These are phyloP conservation scores for Rallus limicola DNA, from an alignment of 2,113 vertebrate genomes.

Conservation along the genomic window DNA sequence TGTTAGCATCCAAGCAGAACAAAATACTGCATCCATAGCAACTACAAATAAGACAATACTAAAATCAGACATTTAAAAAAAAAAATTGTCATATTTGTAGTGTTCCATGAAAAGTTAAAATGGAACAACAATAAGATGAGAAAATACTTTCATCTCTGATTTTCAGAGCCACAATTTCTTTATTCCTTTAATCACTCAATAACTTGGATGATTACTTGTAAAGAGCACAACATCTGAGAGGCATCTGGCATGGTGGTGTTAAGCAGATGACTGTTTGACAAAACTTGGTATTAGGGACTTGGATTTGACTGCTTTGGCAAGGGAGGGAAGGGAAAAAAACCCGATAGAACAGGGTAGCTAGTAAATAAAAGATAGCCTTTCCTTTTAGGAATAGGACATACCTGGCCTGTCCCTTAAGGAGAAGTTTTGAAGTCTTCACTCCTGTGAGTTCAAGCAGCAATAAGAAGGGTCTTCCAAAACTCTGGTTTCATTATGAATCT, in stretches of 20 bases:
- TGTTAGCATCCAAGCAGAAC: background rate
- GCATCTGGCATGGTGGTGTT: background rate
- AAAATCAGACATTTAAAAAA: background rate
- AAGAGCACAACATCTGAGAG: background rate
- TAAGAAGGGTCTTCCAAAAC: background rate
- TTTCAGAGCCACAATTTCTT: background rate
- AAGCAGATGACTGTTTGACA: background rate
- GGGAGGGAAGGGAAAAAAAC: background rate
- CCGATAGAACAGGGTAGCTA: background rate
- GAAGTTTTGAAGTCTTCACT: background rate
- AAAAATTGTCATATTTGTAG: background rate
- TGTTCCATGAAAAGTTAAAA: background rate
- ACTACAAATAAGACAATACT: conserved; percentile 10
- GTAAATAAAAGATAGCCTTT: background rate
- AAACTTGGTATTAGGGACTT: background rate
- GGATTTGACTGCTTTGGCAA: background rate
- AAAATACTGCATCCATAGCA: conserved; percentile 43
- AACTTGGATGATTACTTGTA: background rate
- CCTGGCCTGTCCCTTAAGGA: accelerated
- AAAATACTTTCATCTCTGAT: background rate
- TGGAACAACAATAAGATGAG: background rate
- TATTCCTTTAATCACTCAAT: background rate
- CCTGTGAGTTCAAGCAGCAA: background rate
- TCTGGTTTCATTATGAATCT: background rate
- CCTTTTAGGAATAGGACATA: background rate